Evolutionary conservation across 2,888 invertebrate species (phyloP).

Genomic region (Eupsilia transversa): DNA sequence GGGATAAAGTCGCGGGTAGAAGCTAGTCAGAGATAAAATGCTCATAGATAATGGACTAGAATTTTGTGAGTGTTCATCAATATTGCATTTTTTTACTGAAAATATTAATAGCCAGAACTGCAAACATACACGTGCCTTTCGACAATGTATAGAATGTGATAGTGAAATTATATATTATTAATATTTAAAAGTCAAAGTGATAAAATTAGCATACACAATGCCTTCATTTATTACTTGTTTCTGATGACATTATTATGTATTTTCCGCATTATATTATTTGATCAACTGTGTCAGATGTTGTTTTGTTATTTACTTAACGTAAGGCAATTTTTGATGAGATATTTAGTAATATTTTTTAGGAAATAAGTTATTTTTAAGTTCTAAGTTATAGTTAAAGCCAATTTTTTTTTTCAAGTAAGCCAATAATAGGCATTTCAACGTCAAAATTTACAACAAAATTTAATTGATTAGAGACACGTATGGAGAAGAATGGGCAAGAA

Average conservation of each 20-base stretch:
- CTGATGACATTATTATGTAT: slow-evolving; percentile 10
- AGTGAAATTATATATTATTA: background rate
- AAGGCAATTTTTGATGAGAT: slow-evolving; percentile 9
- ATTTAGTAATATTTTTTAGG: background rate
- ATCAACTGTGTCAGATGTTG: slow-evolving; percentile 18
- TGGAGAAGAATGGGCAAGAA: too few relatives aligned
- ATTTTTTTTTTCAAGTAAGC: background rate
- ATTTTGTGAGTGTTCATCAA: background rate
- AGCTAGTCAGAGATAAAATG: background rate
- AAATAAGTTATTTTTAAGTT: background rate
- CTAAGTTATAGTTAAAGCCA: background rate
- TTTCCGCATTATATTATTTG: slow-evolving; percentile 35
- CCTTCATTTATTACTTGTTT: slow-evolving; percentile 4
- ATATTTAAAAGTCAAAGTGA: slow-evolving; percentile 43
- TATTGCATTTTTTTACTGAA: background rate
- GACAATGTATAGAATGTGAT: slow-evolving; percentile 2
- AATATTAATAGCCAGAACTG: background rate
- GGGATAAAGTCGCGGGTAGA: too few relatives aligned
- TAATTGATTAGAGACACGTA: too few relatives aligned
- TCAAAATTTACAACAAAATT: too few relatives aligned
- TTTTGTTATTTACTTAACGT: slow-evolving; percentile 2
- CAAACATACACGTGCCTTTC: background rate
- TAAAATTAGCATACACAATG: slow-evolving; percentile 26
- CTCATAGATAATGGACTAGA: background rate
- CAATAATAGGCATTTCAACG: background rate